A percentile compares a stretch with the other conserved stretches of the same genome.
Evolutionary conservation across 2,888 invertebrate genomes (phyloP).

Genomic region (Tortrix viridana): DNA sequence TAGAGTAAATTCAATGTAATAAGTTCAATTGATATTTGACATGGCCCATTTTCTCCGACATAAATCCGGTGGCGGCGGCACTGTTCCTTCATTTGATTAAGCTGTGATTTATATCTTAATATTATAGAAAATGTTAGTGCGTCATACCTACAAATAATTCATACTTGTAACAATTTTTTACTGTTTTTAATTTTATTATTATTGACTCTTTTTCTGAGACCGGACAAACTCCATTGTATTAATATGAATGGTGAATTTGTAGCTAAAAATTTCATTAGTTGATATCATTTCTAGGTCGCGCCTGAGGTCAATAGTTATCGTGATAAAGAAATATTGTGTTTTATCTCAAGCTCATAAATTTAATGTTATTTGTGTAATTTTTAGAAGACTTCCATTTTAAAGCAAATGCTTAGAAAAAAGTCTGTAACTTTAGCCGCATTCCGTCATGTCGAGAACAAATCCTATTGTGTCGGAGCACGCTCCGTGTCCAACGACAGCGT

Average conservation of each 20-base stretch:
- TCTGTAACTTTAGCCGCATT: constrained; percentile 49
- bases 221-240: constrained; percentile 19
- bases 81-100: constrained; percentile 58
- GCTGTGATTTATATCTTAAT: constrained; percentile 47
- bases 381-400: constrained; percentile 12
- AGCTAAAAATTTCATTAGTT: constrained; percentile 21
- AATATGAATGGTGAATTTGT: constrained; percentile 24
- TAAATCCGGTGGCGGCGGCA: constrained; percentile 60
- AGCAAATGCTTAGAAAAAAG: constrained; percentile 18
- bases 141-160: constrained; percentile 10
- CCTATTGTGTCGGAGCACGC: constrained; percentile 59
- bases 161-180: not conserved
- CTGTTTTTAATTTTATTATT: not conserved
- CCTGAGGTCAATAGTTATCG: constrained; percentile 35
- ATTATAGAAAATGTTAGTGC: constrained; percentile 41
- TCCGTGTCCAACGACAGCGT: constrained; percentile 59
- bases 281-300: constrained; percentile 32
- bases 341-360: constrained; percentile 13
- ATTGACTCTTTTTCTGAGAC: not conserved
- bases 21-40: constrained; percentile 78
- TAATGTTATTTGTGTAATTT: not conserved
- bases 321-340: constrained; percentile 22
- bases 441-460: constrained; percentile 51
- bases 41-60: constrained; percentile 62
- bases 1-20: constrained; percentile 68